Base-by-base conservation (phyloP, 2,888 invertebrate species). In the Spatulosminthurus flaviceps region DNA sequence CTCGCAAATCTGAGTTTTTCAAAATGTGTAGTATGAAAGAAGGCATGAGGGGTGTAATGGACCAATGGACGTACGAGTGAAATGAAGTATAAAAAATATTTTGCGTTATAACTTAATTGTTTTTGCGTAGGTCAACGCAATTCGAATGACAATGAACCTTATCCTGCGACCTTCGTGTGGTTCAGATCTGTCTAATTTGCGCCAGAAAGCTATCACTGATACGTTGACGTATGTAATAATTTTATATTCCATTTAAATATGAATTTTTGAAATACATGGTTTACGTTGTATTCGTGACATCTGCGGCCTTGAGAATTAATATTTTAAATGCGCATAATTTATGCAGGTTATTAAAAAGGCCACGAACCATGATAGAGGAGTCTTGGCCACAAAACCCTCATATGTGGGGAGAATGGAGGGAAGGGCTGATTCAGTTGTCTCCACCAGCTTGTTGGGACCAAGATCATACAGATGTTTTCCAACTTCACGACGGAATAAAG, bases 111-210 rank as follows among this genome's bases (percentile, higher is more conserved):
- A 41, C 9, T 34, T 21, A 9, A 11, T 61, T 71, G 13, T 76
- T n/a, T 28, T 60, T 60, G 16, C n/a, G n/a, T 84, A 94, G 93
- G 90, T 94, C 24, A 95, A 95, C 86, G 90, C 91, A 87, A 88
- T 94, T 67, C 91, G 94, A 0, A 91, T 92, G 85, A 89, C 91
- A 86, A 92, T 94, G 90, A 94, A 93, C 86, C 89, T 89, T 81
- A 90, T 92, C 84, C 88, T 94, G 86, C 89, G 88, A 72, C 88
- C 89, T 0, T 88, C 89, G 84, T 85, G 86, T 16, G 87, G 88
- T 0, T 13, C 64, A 60, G 67, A 64, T 77, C 41, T 64, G 34
- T 13, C 76, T 43, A 22, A 26, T 34, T 61, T 81, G 1, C 78
- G 79, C n/a, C 41, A 76, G 16, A 24, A 64, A 29, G 72, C 79